Conservation (phyloP, 2,888 invertebrate genomes). For the Lamellibrachia columna region DNA sequence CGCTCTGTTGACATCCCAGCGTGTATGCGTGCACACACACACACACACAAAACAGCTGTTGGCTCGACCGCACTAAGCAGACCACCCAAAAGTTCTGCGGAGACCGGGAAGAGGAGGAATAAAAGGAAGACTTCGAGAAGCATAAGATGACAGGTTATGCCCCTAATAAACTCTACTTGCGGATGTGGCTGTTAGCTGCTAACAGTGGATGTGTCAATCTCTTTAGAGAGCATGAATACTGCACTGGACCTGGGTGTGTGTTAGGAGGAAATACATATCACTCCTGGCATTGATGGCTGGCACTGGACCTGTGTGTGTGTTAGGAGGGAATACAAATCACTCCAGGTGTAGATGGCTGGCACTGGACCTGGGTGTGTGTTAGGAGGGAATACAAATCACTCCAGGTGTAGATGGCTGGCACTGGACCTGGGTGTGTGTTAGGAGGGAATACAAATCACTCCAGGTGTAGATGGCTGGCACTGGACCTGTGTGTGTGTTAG, state of each 20-base stretch:
- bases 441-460: not conserved
- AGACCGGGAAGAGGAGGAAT: not conserved
- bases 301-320: too few species aligned
- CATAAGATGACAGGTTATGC: not conserved
- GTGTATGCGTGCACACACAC: not conserved
- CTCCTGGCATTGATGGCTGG: too few species aligned
- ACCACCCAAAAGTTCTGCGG: not conserved
- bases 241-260: too few species aligned
- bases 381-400: not conserved
- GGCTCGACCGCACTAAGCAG: not conserved
- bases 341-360: not conserved
- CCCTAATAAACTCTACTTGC: not conserved
- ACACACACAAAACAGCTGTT: not conserved
- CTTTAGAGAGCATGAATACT: not conserved
- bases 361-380: too few species aligned
- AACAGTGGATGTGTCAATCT: not conserved
- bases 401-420: not conserved
- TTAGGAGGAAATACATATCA: too few species aligned
- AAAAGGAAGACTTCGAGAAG: not conserved
- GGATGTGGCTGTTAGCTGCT: not conserved
- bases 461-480: not conserved
- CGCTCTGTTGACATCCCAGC: not conserved
- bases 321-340: not conserved
- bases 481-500: too few species aligned
- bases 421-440: too few species aligned